Conservation (phyloP, 1,140 invertebrate species). For the Asbolus verrucosus region DNA sequence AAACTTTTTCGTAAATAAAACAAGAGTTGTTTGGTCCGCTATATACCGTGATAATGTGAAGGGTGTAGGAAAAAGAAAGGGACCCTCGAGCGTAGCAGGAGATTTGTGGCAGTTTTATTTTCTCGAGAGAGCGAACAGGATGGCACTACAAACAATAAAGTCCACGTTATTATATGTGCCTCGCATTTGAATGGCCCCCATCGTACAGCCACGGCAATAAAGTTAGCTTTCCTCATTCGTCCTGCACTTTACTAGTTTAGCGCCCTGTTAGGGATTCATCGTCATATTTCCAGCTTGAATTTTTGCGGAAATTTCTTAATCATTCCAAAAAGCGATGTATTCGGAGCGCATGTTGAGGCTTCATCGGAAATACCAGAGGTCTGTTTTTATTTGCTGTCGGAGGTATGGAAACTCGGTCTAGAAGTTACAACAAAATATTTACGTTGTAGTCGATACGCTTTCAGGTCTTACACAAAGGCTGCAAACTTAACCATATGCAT, state of each 20-base stretch:
- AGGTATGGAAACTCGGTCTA: slow-evolving; percentile 1
- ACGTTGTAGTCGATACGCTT: slow-evolving; percentile 9
- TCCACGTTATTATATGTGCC: slow-evolving; percentile 50
- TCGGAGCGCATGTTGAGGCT: background rate
- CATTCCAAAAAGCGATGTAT: no score
- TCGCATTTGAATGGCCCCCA: slow-evolving; percentile 50
- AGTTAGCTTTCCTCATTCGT: slow-evolving; percentile 45
- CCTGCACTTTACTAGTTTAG: slow-evolving; percentile 45
- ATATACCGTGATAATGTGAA: slow-evolving; percentile 47
- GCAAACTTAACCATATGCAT: background rate
- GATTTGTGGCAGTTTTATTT: slow-evolving; percentile 59
- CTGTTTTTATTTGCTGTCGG: background rate
- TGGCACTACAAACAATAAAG: slow-evolving; percentile 57
- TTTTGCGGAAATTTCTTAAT: no score
- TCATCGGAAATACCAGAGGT: no score
- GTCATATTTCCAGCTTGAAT: slow-evolving; percentile 6
- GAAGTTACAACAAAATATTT: slow-evolving; percentile 15
- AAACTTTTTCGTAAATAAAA: slow-evolving; percentile 51
- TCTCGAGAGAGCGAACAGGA: slow-evolving; percentile 51
- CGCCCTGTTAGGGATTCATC: slow-evolving; percentile 33
- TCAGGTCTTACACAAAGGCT: background rate
- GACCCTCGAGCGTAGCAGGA: slow-evolving; percentile 42
- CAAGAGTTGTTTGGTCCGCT: slow-evolving; percentile 48
- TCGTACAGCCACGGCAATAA: slow-evolving; percentile 44
- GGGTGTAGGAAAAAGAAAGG: slow-evolving; percentile 41